phyloP scores from a whole-genome alignment of 2,113 vertebrate genomes.

The Poeciliopsis retropinna region DNA sequence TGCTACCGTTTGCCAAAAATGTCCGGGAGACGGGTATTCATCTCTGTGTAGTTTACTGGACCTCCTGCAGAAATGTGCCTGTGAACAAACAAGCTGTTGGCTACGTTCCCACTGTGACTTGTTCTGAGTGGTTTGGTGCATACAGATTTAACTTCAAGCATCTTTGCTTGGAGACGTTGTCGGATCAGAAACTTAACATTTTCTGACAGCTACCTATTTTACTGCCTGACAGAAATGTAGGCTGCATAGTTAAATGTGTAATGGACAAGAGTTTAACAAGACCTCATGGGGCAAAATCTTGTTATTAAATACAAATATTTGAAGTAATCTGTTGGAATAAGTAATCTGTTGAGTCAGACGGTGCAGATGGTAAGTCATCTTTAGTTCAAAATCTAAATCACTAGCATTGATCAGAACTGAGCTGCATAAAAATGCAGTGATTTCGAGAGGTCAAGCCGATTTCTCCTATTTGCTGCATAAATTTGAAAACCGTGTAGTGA shows the following conservation, averaged over 20 bases:
- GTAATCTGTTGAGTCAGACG: not conserved
- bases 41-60: constrained; percentile 51
- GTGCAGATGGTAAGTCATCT: not conserved
- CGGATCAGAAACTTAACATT: not conserved
- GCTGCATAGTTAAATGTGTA: not conserved
- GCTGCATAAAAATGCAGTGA: not conserved
- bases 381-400: not conserved
- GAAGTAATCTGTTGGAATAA: not conserved
- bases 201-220: not conserved
- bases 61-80: constrained; percentile 45
- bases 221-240: not conserved
- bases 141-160: constrained; percentile 39
- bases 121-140: constrained; percentile 17
- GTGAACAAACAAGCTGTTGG: constrained; percentile 47
- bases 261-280: not conserved
- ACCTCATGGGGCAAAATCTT: too few relatives aligned
- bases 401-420: not conserved
- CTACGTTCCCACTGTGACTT: constrained; percentile 3
- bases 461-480: not conserved
- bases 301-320: not conserved
- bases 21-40: constrained; percentile 55
- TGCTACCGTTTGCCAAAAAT: constrained; percentile 50
- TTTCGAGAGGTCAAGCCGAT: not conserved
- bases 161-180: constrained; percentile 28
- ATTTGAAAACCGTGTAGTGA: not conserved